Evolutionary conservation across 2,113 vertebrate genomes (phyloP), one percentile per base, ranked within the genome.

Genomic region (Chamaea fasciata): DNA sequence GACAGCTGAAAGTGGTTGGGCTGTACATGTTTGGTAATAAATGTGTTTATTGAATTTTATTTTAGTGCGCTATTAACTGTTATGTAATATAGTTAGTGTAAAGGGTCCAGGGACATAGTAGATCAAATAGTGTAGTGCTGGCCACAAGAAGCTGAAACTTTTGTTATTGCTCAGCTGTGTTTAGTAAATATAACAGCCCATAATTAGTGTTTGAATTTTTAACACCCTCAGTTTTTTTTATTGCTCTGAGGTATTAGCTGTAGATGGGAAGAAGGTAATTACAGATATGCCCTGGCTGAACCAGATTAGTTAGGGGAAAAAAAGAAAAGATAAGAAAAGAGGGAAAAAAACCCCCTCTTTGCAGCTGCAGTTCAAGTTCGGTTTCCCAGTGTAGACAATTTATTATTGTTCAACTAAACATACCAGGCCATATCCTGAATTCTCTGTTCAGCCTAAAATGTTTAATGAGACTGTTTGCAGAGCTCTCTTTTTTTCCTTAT

Each of bases 401-500:
- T 96, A 96, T 97, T 96, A 96, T 90, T 94, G 94, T 97, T 97
- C 96, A 97, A 92, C 97, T 97, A 98, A 97, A 97, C 87, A 95
- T 95, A 91, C 88, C 77, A 47, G 46, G 55, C 42, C 64, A 69
- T 88, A 86, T 95, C 80, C 55, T 88, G 39, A 52, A 68, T 70
- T 97, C 84, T 65, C 37, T 50, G 22, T 49, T 74, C 39, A 76
- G 50, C 15, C 50, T 60, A 59, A 82, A 75, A 60, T 85, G 56
- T 55, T 67, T 83, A 39, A 17, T 76, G 28, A 64, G 55, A 41
- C 57, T 82, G 44, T 73, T 35, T 88, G 95, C 60, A 88, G 90
- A 95, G 97, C 0, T 97, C 0, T 30, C 23, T 70, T 90, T 26
- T 65, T 90, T 73, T 91, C 95, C 90, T 14, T 4, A 90, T 92